Evolutionary conservation across 2,113 vertebrate species (phyloP), one percentile per base, ranked within the genome.

Genomic region (Danionella cerebrum): DNA sequence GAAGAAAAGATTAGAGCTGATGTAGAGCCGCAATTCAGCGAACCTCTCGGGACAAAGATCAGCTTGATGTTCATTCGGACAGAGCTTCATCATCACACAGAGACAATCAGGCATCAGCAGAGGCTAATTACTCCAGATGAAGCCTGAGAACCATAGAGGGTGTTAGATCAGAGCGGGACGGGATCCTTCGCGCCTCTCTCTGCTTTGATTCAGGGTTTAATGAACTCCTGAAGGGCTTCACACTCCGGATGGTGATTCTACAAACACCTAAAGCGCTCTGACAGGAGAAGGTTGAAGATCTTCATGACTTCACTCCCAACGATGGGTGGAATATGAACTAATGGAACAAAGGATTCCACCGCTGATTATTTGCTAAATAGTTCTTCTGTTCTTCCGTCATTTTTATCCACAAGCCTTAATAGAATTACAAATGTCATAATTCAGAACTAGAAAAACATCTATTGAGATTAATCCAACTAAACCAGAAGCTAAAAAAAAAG

Each of bases 171-270:
- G 85, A 85, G 80, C 74, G 78, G 68, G 31, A 12, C 59, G 27
- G 71, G 65, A 67, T 65, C 41, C 64, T 39, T 70, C 65, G 65
- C 70, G 58, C 54, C 69, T 47, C 58, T 53, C 64, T 77, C 52
- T 9, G 45, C 82, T 85, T 83, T 85, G 83, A 86, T 83, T 80
- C 57, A 33, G 35, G 39, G 74, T 63, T 76, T 85, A 86, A 88
- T 86, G 78, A 83, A 83, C 77, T 84, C 81, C 82, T 85, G 68
- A 71, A 81, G 79, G 79, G 55, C 70, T 36, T 35, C 18, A 38
- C 14, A 31, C n/a, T 55, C 68, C 60, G 36, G 60, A 70, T 52
- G 53, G n/a, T 67, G 48, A 73, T 67, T 36, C 59, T 55, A 59
- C 31, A 6, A 31, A 52, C 39, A 52, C 18, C 42, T 55, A 38